Evolutionary conservation across 2,797 vertebrate species (phyloP), one percentile per base, ranked within the genome.

Genomic region (Orientallactaga sibirica): DNA sequence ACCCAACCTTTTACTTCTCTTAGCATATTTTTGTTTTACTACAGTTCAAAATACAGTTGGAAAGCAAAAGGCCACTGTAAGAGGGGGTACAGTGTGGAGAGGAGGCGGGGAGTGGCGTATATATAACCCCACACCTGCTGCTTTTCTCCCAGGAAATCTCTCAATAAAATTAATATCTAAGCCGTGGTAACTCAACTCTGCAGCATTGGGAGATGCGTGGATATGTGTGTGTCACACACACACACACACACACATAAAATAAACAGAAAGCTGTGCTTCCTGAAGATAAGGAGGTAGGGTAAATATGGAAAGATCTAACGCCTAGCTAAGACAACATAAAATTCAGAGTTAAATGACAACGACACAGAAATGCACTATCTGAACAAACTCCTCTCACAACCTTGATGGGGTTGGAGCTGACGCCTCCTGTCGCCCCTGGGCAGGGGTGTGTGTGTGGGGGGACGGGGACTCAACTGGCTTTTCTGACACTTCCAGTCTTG

Each of bases 191-290:
- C 90, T 81, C 76, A 90, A 73, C 94, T 73, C 14, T 58, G 41
- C 58, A 75, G 74, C 37, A 29, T 61, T 70, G 88, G 68, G 66
- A 67, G 25, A 24, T 48, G 27, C 3, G 16, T 92, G 68, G 79
- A 74, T 92, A 10, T 48, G 48, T 48, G 48, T 48, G 48, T 48
- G 48, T 48, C 33, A 37, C 33, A 37, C 33, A 37, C 33, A 37
- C 33, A 37, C 33, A 88, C 73, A 83, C 2, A 89, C 1, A 29
- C 1, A 73, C 67, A 86, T 29, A 96, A 96, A 93, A 88, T 90
- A 96, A 96, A 96, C 95, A 96, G 92, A 94, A 95, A 82, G 91
- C 95, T 92, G 88, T 95, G 84, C 86, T 86, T 75, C 82, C 68
- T 92, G n/a, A 66, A 93, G 95, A 94, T 96, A 95, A 96, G 79